A percentile compares a stretch with the other conserved stretches of the same genome.
phyloP scores from a whole-genome alignment of 2,113 vertebrate genomes.

The Aepyceros melampus region DNA sequence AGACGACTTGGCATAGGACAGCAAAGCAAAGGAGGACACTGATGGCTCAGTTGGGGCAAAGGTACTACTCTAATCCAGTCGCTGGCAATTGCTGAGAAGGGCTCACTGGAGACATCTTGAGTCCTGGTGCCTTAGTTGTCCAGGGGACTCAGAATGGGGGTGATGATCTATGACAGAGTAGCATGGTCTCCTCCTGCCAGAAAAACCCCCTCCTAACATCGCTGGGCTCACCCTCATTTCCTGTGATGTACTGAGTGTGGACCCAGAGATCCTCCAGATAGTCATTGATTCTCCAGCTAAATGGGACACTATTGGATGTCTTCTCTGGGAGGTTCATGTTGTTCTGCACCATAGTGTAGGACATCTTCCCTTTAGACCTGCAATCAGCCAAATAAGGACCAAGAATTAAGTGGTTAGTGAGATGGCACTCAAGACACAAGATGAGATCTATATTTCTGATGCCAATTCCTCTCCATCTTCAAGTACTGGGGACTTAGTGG shows the following conservation, averaged over 20 bases:
- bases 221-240: conserved; percentile 63
- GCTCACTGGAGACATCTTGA: too few relatives aligned
- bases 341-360: conserved; percentile 87
- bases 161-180: rapidly evolving
- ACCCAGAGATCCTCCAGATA: conserved; percentile 92
- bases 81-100: rapidly evolving
- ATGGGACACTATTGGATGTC: conserved; percentile 86
- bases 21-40: rapidly evolving
- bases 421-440: rapidly evolving
- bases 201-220: rapidly evolving
- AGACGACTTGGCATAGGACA: rapidly evolving
- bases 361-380: conserved; percentile 81
- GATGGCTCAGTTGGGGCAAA: rapidly evolving
- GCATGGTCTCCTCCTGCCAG: not conserved
- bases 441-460: rapidly evolving
- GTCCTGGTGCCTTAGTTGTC: rapidly evolving
- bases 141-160: not conserved
- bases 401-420: not conserved
- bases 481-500: not conserved
- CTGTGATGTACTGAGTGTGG: conserved; percentile 82
- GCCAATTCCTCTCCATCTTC: not conserved
- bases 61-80: not conserved
- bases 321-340: conserved; percentile 76
- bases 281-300: conserved; percentile 95
- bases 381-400: rapidly evolving